Percentiles rank a stretch among this genome's conserved stretches.
Conservation (phyloP, 2,113 vertebrate genomes). For the Cinclus cinclus region DNA sequence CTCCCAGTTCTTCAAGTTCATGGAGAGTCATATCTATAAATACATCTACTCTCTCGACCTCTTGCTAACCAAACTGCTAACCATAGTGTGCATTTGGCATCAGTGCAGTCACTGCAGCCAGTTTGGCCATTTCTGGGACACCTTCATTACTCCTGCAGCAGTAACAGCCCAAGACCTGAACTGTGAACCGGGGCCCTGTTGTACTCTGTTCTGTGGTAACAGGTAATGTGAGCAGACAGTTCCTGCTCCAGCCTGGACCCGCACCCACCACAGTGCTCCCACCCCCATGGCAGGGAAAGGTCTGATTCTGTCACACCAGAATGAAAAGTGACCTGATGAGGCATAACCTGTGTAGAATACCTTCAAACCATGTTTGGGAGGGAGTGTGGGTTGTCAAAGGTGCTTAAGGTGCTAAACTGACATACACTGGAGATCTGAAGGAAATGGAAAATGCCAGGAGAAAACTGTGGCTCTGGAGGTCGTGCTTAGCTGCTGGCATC, state of each 20-base stretch:
- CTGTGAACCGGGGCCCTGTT: fast-evolving
- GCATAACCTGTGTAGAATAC: not conserved
- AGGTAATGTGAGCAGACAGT: not conserved
- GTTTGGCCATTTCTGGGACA: not conserved
- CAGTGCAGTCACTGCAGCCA: not conserved
- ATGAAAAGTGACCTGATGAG: not conserved
- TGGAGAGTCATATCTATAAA: not conserved
- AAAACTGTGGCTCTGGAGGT: not conserved
- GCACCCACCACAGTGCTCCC: not conserved
- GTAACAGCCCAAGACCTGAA: not conserved
- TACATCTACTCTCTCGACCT: not conserved
- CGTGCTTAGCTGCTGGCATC: not conserved
- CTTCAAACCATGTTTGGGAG: fast-evolving
- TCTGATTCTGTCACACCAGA: not conserved
- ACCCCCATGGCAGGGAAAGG: not conserved
- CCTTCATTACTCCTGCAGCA: not conserved
- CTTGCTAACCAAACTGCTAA: not conserved
- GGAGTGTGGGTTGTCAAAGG: not conserved
- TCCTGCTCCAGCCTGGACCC: not conserved
- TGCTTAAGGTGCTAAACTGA: not conserved
- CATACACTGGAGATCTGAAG: not conserved
- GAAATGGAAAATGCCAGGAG: not conserved
- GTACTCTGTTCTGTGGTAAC: not conserved
- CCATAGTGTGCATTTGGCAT: not conserved
- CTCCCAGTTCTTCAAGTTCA: slow-evolving; percentile 24